phyloP scores from a whole-genome alignment of 1,140 invertebrate genomes.

The Monochamus saltuarius region DNA sequence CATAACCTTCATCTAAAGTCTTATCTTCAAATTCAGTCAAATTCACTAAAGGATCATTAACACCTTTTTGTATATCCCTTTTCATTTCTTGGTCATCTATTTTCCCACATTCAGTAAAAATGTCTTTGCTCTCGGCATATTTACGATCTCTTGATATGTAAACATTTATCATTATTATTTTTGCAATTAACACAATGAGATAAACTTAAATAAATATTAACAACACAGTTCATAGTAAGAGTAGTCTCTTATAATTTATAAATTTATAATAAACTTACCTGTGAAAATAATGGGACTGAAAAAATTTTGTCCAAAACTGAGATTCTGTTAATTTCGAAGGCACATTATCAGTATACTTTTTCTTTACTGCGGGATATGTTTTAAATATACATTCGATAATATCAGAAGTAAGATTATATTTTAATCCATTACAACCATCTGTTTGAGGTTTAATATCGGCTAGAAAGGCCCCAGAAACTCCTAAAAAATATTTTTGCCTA shows the following conservation, averaged over 20 bases:
- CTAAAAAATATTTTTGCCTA: conserved; percentile 56
- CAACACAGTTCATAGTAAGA: too few relatives aligned
- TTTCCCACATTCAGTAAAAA: conserved; percentile 97
- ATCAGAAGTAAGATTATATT: conserved; percentile 96
- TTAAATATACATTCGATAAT: conserved; percentile 98
- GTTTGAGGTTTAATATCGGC: conserved; percentile 96
- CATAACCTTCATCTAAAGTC: conserved; percentile 69
- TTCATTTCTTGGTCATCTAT: conserved; percentile 87
- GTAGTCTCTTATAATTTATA: neutral
- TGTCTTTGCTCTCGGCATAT: conserved; percentile 81
- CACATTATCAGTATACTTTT: conserved; percentile 96
- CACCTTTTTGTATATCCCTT: conserved; percentile 74
- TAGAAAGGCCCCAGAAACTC: conserved; percentile 83
- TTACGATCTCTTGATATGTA: conserved; percentile 71
- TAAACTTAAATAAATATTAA: conserved; percentile 19
- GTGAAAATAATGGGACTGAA: conserved; percentile 99
- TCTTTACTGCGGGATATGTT: conserved; percentile 97
- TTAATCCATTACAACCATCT: conserved; percentile 94
- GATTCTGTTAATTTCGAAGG: conserved; percentile 92
- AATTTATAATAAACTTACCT: conserved; percentile 49
- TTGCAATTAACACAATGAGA: neutral
- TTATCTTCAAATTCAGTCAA: conserved; percentile 77
- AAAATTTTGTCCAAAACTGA: conserved; percentile 99
- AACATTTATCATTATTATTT: neutral
- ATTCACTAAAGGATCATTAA: conserved; percentile 80